Base-by-base conservation (phyloP, 1,140 invertebrate species). In the Pseudomyrmex flavicornis region DNA sequence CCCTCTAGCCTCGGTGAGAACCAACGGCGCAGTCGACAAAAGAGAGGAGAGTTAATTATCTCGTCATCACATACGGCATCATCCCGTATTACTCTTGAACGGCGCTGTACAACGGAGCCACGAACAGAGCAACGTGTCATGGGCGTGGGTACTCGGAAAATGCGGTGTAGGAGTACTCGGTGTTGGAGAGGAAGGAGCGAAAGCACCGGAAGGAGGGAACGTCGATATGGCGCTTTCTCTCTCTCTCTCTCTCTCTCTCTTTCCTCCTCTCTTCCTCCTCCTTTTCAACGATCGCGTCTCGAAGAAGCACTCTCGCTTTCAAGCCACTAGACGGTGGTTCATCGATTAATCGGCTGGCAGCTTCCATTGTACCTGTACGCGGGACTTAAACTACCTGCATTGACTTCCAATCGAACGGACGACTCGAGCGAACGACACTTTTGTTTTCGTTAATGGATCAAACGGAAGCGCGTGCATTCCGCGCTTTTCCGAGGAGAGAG, bases 221-320 rank as follows among this genome's bases (percentile, higher is more conserved):
- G 66, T 86, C 85, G 85, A 84, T 83, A 83, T 68, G 26, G 56
- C 35, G 35, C 35, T 35, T 2, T 35, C 35, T 35, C 35, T 35
- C 4, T 7, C 35, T 35, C 35, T 35, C 35, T 35, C 35, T 7
- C 35, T 35, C 35, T 35, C 35, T 35, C 7, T 35, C 35, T 35
- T 1, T 35, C 35, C 35, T 35, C 35, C 4, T 35, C 35, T 35
- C 35, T 4, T 35, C 4, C 85, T 85, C 56, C 74, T 84, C 85
- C 50, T 74, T 84, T 85, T 77, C 56, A 46, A 17, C 62, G 72
- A 84, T 87, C 61, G 73, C 85, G 85, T 84, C 86, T 87, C 66
- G 66, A 79, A 87, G 85, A 58, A 72, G 86, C 66, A 87, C 86
- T 87, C 85, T 87, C 85, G 73, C 85, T 87, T 87, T 87, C 86